Evolutionary conservation across 2,113 vertebrate genomes (phyloP).

Genomic region (Carassius gibelio): DNA sequence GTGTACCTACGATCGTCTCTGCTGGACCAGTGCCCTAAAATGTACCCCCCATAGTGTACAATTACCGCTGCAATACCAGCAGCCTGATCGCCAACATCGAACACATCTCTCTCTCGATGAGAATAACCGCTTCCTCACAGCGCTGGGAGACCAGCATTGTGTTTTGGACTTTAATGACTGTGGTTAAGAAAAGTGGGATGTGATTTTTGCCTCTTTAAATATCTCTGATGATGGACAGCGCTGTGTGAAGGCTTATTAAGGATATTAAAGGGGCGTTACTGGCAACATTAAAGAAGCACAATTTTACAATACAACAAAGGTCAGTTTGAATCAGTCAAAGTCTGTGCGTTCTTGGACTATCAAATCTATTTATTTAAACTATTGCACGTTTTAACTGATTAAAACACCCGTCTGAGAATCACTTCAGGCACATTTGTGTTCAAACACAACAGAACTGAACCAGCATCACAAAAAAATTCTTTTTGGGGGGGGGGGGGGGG

Average conservation of each 20-base stretch:
- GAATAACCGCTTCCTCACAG: constrained; percentile 35
- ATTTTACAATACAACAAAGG: background rate
- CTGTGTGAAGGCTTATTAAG: constrained; percentile 3
- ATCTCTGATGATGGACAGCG: constrained; percentile 4
- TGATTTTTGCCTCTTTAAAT: constrained; percentile 44
- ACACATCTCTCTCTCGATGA: background rate
- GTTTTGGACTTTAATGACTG: constrained; percentile 45
- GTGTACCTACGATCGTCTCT: constrained; percentile 21
- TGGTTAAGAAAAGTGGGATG: constrained; percentile 21
- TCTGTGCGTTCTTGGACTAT: background rate
- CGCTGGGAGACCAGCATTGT: constrained; percentile 20
- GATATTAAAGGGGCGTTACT: constrained; percentile 3
- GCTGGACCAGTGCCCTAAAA: constrained; percentile 46
- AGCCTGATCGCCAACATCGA: constrained; percentile 29
- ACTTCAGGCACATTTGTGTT: background rate
- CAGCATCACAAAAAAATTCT: background rate
- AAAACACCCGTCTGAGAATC: background rate
- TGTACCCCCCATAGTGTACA: constrained; percentile 48
- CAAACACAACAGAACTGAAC: background rate
- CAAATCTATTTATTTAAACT: background rate
- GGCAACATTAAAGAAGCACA: background rate
- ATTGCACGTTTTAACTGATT: background rate
- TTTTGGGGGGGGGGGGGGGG: too few relatives aligned
- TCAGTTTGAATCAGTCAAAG: background rate
- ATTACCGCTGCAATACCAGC: constrained; percentile 58